Evolutionary conservation across 2,888 invertebrate species (phyloP), one percentile per base, ranked within the genome.

Genomic region (Hololepta plana): DNA sequence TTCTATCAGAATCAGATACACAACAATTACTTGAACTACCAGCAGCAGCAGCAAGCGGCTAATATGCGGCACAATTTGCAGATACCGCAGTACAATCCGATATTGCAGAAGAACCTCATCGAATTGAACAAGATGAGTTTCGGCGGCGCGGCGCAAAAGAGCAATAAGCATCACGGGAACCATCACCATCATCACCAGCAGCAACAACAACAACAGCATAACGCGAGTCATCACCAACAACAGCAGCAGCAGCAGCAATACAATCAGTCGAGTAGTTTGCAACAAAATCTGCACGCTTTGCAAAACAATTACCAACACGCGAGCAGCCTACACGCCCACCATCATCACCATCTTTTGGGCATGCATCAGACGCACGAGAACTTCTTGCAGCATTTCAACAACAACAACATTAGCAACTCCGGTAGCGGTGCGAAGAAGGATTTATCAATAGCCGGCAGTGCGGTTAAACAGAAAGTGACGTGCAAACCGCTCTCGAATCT

Each of bases 241-340:
- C 31, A 52, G 52, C 46, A 42, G 53, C 37, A 59, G 52, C 40
- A 50, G 47, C 41, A 55, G 17, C 23, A 20, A n/a, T n/a, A n/a
- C n/a, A n/a, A n/a, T n/a, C n/a, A n/a, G n/a, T n/a, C n/a, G n/a
- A n/a, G n/a, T n/a, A n/a, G n/a, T n/a, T n/a, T n/a, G n/a, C n/a
- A n/a, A n/a, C n/a, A n/a, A n/a, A n/a, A n/a, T n/a, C n/a, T n/a
- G n/a, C n/a, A n/a, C n/a, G n/a, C n/a, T n/a, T n/a, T n/a, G n/a
- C n/a, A n/a, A n/a, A n/a, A n/a, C n/a, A n/a, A n/a, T n/a, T n/a
- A n/a, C n/a, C n/a, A n/a, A n/a, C n/a, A n/a, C n/a, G n/a, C n/a
- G n/a, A n/a, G n/a, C n/a, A n/a, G n/a, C n/a, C n/a, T n/a, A n/a
- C n/a, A n/a, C n/a, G n/a, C n/a, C n/a, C n/a, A n/a, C n/a, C n/a